These are phyloP conservation scores for Mallateleia sp. DNA, from an alignment of 2,888 invertebrate species.

Conservation along the genomic window DNA sequence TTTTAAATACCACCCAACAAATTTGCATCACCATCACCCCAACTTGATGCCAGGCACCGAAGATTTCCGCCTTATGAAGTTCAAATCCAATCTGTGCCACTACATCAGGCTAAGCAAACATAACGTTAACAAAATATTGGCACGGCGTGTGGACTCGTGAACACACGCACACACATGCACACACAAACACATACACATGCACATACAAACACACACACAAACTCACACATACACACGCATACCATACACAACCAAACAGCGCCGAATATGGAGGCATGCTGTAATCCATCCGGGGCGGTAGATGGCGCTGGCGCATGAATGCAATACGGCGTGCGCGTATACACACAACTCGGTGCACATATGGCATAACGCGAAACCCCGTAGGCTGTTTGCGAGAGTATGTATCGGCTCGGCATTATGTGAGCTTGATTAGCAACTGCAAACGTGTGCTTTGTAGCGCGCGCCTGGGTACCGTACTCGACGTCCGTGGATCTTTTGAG, in stretches of 20 bases:
- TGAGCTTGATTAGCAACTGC: constrained; percentile 89
- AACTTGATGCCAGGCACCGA: constrained; percentile 26
- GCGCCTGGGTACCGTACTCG: constrained; percentile 78
- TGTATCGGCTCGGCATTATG: constrained; percentile 88
- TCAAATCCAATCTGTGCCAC: constrained; percentile 89
- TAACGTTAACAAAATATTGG: constrained; percentile 88
- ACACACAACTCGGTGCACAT: constrained; percentile 78
- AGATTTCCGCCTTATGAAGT: constrained; percentile 84
- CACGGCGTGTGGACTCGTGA: constrained; percentile 71
- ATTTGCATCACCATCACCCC: constrained; percentile 28
- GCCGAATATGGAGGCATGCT: constrained; percentile 24
- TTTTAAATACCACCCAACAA: background rate
- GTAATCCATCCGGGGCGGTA: constrained; percentile 68
- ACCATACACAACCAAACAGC: constrained; percentile 32
- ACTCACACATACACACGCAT: constrained; percentile 25
- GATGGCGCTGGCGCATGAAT: constrained; percentile 71
- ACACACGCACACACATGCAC: constrained; percentile 34
- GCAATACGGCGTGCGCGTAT: constrained; percentile 54
- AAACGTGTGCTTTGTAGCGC: constrained; percentile 88
- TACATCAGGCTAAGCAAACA: constrained; percentile 87
- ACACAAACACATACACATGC: constrained; percentile 21
- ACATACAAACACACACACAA: constrained; percentile 33
- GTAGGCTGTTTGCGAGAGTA: constrained; percentile 87
- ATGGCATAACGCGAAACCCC: constrained; percentile 86
- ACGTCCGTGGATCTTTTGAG: constrained; percentile 71